phyloP scores from a whole-genome alignment of 1,140 invertebrate genomes.

The Cherax quadricarinatus region DNA sequence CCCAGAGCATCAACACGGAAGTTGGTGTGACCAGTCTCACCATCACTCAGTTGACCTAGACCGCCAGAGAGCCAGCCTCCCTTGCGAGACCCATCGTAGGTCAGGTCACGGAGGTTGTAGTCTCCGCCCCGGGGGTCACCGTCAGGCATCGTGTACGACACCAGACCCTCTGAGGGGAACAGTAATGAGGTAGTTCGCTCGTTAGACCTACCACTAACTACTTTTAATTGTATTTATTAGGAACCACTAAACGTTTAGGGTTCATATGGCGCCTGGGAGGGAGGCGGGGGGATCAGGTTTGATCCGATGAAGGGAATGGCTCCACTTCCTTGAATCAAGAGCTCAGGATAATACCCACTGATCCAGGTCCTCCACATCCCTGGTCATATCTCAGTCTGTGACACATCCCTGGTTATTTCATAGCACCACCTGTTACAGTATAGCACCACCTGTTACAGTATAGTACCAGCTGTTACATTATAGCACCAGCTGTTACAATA shows the following conservation, averaged over 20 bases:
- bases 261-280: background rate
- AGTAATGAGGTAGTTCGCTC: too few species aligned
- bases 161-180: constrained; percentile 29
- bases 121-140: constrained; percentile 45
- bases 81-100: constrained; percentile 50
- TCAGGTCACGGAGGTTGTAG: constrained; percentile 60
- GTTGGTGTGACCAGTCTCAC: constrained; percentile 57
- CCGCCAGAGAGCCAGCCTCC: constrained; percentile 44
- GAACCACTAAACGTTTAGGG: background rate
- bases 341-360: too few species aligned
- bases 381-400: too few species aligned
- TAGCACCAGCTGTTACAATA: background rate
- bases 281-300: background rate
- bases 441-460: background rate
- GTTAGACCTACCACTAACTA: too few species aligned
- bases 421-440: too few species aligned
- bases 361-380: too few species aligned
- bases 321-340: too few species aligned
- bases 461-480: background rate
- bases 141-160: constrained; percentile 52
- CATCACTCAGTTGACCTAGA: constrained; percentile 43
- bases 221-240: too few species aligned
- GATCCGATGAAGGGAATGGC: background rate
- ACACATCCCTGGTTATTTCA: too few species aligned
- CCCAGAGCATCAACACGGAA: constrained; percentile 48